Evolutionary conservation across 2,797 vertebrate species (phyloP), one percentile per base, ranked within the genome.

Genomic region (Acanthopagrus latus): DNA sequence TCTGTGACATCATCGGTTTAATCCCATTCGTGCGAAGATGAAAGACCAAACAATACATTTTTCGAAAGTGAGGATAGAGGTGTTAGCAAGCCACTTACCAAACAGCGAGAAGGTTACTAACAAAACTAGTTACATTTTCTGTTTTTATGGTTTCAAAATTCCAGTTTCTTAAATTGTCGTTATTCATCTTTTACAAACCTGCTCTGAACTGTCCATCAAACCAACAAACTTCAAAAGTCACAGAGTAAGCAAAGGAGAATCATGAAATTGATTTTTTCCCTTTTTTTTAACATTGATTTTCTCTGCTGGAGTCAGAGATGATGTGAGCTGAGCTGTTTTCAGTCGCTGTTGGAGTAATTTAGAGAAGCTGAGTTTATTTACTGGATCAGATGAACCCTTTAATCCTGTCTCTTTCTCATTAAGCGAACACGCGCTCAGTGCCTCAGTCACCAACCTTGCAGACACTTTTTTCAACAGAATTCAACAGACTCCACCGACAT

Each of bases 341-440:
- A 7, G 64, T 6, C 6, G 9, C 43, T 13, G 52, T 2, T 16
- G 9, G 21, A 70, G 55, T 63, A 68, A 76, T 74, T 78, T 58
- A 69, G n/a, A 65, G 29, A n/a, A 65, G 29, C n/a, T 16, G 69
- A 62, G 64, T 82, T 83, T 83, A 80, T 76, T 75, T 20, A 60
- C n/a, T 51, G 54, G 44, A 80, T 76, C 27, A 60, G 50, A 76
- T 76, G 12, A 75, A 60, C 20, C 44, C 23, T 68, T 78, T 62
- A 63, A 80, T 65, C 23, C 8, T 65, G 50, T 72, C 11, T 18
- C 46, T 38, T 38, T 64, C 21, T 73, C 79, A 78, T 84, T 64
- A 81, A 72, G 18, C n/a, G 68, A 47, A 63, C 44, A 25, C 11
- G 56, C 33, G 66, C 54, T 33, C 20, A 23, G 56, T 33, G 21